Base-by-base conservation (phyloP, 2,888 invertebrate species). In the Eledona agricola region DNA sequence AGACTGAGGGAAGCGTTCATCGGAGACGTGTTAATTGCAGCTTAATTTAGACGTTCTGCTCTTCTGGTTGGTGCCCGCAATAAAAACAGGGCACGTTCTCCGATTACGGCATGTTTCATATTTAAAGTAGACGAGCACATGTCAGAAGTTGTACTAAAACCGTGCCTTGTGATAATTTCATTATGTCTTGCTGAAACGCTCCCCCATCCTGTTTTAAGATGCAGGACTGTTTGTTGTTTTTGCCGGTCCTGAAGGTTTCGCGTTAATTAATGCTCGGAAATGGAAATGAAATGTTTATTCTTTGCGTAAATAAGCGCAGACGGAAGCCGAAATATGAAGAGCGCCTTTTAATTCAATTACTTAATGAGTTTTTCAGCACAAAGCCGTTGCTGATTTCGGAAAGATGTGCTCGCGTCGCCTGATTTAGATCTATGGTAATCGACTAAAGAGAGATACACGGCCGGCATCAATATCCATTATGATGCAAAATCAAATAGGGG, bases 401-500 rank as follows among this genome's bases (percentile, higher is more conserved):
- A n/a, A n/a, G n/a, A n/a, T n/a, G n/a, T n/a, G n/a, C n/a, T n/a
- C n/a, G n/a, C n/a, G 25, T n/a, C 10, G 7, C 25, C 9, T 9
- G 4, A 55, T 51, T 45, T 37, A 50, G 55, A 50, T 55, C 50
- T 51, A 55, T 55, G 55, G 55, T 55, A 51, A 55, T 55, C 55
- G 51, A 32, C 46, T 22, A 34, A 43, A 51, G 55, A 45, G 54
- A 53, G 43, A 54, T 25, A 35, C 54, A 54, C 43, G 26, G 42
- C 49, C 49, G 31, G 17, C 63, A 65, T 65, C 62, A 51, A 61
- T 65, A 63, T 65, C 60, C 63, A 61, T 65, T 65, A 63, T 59
- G 58, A 64, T 61, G 57, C 58, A 60, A 56, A 64, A 64, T 64
- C 64, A 62, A 61, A 64, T 61, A 60, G 59, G 58, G 57, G 51